Conservation (phyloP, 2,113 vertebrate genomes). For the Zeus faber region DNA sequence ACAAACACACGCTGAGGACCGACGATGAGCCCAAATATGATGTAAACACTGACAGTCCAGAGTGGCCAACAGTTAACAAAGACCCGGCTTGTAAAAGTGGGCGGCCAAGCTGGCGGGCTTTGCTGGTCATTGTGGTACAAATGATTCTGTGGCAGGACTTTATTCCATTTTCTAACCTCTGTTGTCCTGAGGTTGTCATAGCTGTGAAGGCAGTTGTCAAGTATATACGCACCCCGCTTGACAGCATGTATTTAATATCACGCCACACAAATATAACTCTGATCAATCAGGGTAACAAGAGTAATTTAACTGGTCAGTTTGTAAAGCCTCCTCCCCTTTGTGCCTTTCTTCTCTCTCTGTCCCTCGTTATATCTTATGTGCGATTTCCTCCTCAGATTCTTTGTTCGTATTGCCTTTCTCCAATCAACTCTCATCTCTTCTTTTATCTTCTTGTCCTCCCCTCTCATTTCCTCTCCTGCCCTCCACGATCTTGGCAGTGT, state of each 20-base stretch:
- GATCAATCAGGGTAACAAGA: constrained; percentile 11
- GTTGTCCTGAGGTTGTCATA: constrained; percentile 47
- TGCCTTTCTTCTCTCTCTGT: background rate
- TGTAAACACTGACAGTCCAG: constrained; percentile 2
- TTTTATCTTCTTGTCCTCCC: constrained; percentile 7
- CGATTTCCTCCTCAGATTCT: constrained; percentile 6
- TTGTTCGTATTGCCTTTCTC: background rate
- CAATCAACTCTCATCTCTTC: background rate
- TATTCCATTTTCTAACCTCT: constrained; percentile 28
- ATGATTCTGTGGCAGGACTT: constrained; percentile 31
- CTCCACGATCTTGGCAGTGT: constrained; percentile 51
- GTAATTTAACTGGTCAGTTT: constrained; percentile 9
- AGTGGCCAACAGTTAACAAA: constrained; percentile 36
- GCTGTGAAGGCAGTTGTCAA: constrained; percentile 32
- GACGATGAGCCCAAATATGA: constrained; percentile 3
- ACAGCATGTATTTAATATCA: constrained; percentile 23
- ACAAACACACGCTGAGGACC: too few relatives aligned
- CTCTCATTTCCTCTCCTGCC: background rate
- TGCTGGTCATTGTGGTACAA: constrained; percentile 43
- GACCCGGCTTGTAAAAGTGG: constrained; percentile 22
- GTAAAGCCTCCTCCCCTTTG: background rate
- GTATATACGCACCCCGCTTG: constrained; percentile 12
- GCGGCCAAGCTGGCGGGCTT: constrained; percentile 20
- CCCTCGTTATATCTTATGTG: background rate
- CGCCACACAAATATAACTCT: too few relatives aligned